Percentiles rank a stretch among this genome's conserved stretches.
Conservation (phyloP, 1,140 invertebrate genomes). For the Coelopa frigida region DNA sequence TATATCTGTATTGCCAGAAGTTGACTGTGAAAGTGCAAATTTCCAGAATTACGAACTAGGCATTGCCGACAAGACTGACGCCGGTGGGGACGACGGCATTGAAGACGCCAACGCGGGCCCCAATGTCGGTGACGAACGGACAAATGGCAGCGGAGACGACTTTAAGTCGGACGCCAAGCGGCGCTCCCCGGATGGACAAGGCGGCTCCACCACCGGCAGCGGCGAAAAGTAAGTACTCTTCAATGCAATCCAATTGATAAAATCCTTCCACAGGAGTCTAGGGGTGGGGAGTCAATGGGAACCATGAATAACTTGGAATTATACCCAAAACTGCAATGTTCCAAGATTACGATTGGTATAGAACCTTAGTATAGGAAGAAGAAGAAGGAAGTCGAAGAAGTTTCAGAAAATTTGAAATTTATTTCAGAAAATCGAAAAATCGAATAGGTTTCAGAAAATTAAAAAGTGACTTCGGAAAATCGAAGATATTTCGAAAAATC, state of each 20-base stretch:
- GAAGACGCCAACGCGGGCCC: background rate
- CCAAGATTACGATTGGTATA: too few relatives aligned
- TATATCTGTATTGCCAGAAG: slow-evolving; percentile 30
- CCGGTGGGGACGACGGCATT: background rate
- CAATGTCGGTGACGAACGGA: background rate
- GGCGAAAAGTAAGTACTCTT: slow-evolving; percentile 14
- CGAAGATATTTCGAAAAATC: too few relatives aligned
- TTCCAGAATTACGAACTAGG: slow-evolving; percentile 17
- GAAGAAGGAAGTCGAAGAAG: too few relatives aligned
- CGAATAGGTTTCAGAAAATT: too few relatives aligned
- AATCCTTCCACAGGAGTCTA: too few relatives aligned
- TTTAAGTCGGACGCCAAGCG: slow-evolving; percentile 35
- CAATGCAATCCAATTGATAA: too few relatives aligned
- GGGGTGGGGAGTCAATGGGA: background rate
- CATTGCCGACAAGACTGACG: background rate
- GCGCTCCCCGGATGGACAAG: slow-evolving; percentile 36
- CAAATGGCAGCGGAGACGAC: slow-evolving; percentile 18
- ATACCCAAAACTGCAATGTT: too few relatives aligned
- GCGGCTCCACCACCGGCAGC: slow-evolving; percentile 32
- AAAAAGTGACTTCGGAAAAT: too few relatives aligned
- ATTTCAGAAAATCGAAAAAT: too few relatives aligned
- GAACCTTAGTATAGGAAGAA: too few relatives aligned
- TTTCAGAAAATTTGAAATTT: too few relatives aligned
- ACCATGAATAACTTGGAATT: too few relatives aligned
- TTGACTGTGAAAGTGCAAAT: slow-evolving; percentile 33